Conservation (phyloP, 2,797 vertebrate species). For the Sebastes trivittatus region DNA sequence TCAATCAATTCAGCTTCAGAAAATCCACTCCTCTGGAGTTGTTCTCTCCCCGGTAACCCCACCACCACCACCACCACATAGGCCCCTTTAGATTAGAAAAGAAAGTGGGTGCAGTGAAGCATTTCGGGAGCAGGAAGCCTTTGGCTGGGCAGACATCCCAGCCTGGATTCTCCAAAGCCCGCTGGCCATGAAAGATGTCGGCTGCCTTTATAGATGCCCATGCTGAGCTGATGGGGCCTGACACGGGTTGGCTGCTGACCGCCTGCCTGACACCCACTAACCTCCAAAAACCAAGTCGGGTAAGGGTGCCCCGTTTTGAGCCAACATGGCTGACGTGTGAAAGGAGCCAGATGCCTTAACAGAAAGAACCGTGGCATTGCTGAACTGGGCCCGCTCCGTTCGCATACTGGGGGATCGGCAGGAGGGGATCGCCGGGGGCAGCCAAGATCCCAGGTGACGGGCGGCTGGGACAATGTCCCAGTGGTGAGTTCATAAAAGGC, state of each 20-base stretch:
- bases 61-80: slow-evolving; percentile 21
- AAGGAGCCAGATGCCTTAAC: slow-evolving; percentile 76
- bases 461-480: slow-evolving; percentile 79
- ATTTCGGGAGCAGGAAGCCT: slow-evolving; percentile 66
- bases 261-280: slow-evolving; percentile 46
- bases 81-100: slow-evolving; percentile 67
- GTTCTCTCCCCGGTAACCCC: slow-evolving; percentile 43
- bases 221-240: slow-evolving; percentile 75
- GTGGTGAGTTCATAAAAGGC: slow-evolving; percentile 80
- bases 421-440: slow-evolving; percentile 71
- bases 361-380: slow-evolving; percentile 69
- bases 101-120: slow-evolving; percentile 74
- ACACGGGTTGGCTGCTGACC: slow-evolving; percentile 76
- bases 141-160: slow-evolving; percentile 75
- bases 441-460: slow-evolving; percentile 83
- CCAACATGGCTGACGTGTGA: slow-evolving; percentile 78
- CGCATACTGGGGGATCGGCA: slow-evolving; percentile 60
- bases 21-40: slow-evolving; percentile 51
- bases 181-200: slow-evolving; percentile 75
- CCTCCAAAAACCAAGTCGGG: slow-evolving; percentile 56
- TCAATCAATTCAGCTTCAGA: slow-evolving; percentile 57
- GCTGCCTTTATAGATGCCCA: slow-evolving; percentile 76
- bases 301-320: slow-evolving; percentile 52
- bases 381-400: slow-evolving; percentile 61
- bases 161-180: slow-evolving; percentile 66